Base-by-base conservation (phyloP, 92 coral and sea anemone genomes). In the Epizoanthus fatuus region DNA sequence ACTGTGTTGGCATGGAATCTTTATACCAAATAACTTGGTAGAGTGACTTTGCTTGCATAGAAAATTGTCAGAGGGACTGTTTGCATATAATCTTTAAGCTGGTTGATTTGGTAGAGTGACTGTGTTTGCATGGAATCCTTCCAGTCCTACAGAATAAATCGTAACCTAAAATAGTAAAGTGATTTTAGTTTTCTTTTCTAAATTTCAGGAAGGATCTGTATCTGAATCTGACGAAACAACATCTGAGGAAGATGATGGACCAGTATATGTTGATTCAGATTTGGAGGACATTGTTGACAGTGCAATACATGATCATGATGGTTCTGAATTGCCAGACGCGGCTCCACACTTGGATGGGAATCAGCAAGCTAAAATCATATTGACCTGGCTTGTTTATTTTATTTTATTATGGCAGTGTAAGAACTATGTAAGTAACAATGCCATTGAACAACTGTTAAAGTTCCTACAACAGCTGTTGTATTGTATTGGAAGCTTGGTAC, bases 151-250 rank as follows among this genome's bases (percentile, higher is more conserved):
- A 40, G n/a, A 40, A 40, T 65, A 25, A 65, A 44, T 29, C 71
- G 35, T 65, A 38, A 65, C 4, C 32, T 38, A 65, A 11, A 65
- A 44, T 29, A 15, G 4, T 65, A n/a, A 65, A 65, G 71, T 65
- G 39, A 65, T 29, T 44, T 15, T 10, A n/a, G n/a, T 54, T 10
- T 54, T 15, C 59, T 54, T 10, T 54, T 10, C 15, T 10, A 4
- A 54, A 51, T 68, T 38, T 68, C 73, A 68, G 73, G 73, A 68
- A 68, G 73, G 73, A 68, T 68, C 73, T 12, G 22, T 10, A 12
- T 39, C 73, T 44, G 73, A 68, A 38, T 68, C 52, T 68, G 73
- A 68, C 16, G 73, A 68, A 68, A 15, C 53, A 9, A 68, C 40
- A 47, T 68, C 45, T 38, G 73, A 68, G 44, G 72, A 66, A 20